Evolutionary conservation across 1,140 invertebrate species (phyloP), one percentile per base, ranked within the genome.

Genomic region (Leptinotarsa defecta): DNA sequence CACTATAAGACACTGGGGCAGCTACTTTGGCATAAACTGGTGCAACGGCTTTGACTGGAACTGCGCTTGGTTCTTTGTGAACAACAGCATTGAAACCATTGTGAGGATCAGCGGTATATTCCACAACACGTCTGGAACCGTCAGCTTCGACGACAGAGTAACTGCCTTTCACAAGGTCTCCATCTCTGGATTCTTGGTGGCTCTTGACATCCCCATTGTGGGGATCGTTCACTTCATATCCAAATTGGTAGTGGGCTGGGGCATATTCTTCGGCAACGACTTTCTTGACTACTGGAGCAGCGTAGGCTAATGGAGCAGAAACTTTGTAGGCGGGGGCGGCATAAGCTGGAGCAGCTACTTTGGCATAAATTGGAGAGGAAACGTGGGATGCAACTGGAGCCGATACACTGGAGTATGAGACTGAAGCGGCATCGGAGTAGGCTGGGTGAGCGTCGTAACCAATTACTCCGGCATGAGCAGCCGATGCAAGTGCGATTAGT

Each of bases 131-230:
- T 70, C 62, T 75, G 65, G 76, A 75, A 49, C 78, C 78, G 67
- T 79, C 78, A 27, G 76, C 76, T 77, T 79, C 76, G 64, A 77
- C 75, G 8, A 79, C 63, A 27, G 76, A 77, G 74, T 79, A 79
- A 8, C 71, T 72, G 5, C 78, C 78, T 65, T 76, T 67, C 5
- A 77, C 78, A 13, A 73, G 65, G 24, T 79, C 73, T 27, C 76
- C 78, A n/a, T 75, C 62, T 13, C 76, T 48, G 22, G 73, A 70
- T 71, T 79, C 75, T n/a, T 73, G 74, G 19, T 79, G 75, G 52
- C 27, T 74, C 22, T 78, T 74, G 15, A 71, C 48, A 27, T 78
- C 77, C 6, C 75, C 89, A 79, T 81, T 90, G 79, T 89, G 87
- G 8, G 87, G 87, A 86, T 84, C 88, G 86, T 81, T 63, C 8